Base-by-base conservation (phyloP, 2,113 vertebrate species). In the Dicaeum eximium region DNA sequence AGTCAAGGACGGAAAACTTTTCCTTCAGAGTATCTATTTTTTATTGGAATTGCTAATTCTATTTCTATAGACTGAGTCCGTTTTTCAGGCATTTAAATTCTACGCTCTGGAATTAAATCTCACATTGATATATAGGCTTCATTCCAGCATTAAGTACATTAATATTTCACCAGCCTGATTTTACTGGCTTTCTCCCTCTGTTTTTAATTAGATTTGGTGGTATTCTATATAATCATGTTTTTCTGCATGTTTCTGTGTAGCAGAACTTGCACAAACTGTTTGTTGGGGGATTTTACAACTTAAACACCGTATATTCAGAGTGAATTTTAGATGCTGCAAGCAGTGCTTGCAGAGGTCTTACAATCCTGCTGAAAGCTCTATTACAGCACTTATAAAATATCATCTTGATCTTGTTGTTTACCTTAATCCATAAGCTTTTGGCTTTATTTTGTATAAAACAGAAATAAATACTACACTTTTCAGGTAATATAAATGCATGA, bases 21-120 rank as follows among this genome's bases (percentile, higher is more conserved):
- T 80, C 67, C 80, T 86, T 88, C 82, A 83, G 72, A 94, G 38
- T 83, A 84, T 86, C 95, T 90, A 80, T 91, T 94, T 96, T 94
- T 95, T 92, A 82, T 92, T 91, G 81, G 60, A 95, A 94, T 88
- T 84, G 92, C 80, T 96, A 96, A 96, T 96, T 95, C 86, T 92
- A 64, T 97, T 95, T 94, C 96, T 96, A 85, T 93, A 87, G 86
- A 94, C 86, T 50, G 74, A 90, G 62, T 91, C 81, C 1, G 6
- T 91, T 95, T 95, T 90, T 93, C 91, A 93, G 78, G 72, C 91
- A 70, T 93, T 97, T 96, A 90, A 94, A 93, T 96, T 90, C 91
- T 83, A 10, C 10, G 1, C 88, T 95, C 80, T 86, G 81, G 87
- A 92, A 94, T 96, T 96, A 96, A 93, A 95, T 91, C 74, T 96